Base-by-base conservation (phyloP, 2,888 invertebrate species). In the Beris morrisii region DNA sequence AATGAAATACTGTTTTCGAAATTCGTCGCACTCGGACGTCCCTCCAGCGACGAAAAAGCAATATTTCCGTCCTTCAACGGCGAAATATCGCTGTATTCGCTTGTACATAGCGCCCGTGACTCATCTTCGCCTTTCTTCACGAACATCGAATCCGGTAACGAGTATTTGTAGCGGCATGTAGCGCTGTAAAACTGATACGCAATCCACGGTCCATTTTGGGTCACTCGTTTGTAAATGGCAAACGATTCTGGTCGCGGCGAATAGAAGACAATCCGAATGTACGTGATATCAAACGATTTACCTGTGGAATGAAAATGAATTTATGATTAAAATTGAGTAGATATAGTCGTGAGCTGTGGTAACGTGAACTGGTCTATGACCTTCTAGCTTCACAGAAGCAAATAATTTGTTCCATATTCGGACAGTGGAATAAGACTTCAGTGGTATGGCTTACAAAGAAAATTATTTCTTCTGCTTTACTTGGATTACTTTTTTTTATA, bases 241-340 rank as follows among this genome's bases (percentile, higher is more conserved):
- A 99, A 98, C 79, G 97, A 97, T 78, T 98, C 97, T 0, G 99
- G 99, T 66, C 98, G 85, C 0, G 97, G 95, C 0, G 97, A 96
- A 76, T 94, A 92, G 83, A 97, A 99, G 75, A 93, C 88, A 66
- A 99, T 84, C 64, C 95, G 86, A 30, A 99, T 91, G 80, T 98
- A 99, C 0, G 97, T 98, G 70, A 99, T 95, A 77, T 99, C 97
- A 80, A 93, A 98, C 0, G 96, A 88, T 82, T 98, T 99, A 44
- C 91, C 97, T 97, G 82, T 82, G 67, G 70, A 70, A 55, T 22
- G 30, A 12, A 5, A 43, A 58, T 38, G 46, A 38, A 54, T 28
- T 30, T 48, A 53, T 38, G 9, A 6, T n/a, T 45, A 15, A n/a
- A 54, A 38, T 44, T 31, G n/a, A 43, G n/a, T 45, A 72, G 71